A percentile compares a stretch with the other conserved stretches of the same genome.
These are phyloP conservation scores for Cercocebus atys DNA, from an alignment of 2,113 vertebrate species.

Conservation along the genomic window DNA sequence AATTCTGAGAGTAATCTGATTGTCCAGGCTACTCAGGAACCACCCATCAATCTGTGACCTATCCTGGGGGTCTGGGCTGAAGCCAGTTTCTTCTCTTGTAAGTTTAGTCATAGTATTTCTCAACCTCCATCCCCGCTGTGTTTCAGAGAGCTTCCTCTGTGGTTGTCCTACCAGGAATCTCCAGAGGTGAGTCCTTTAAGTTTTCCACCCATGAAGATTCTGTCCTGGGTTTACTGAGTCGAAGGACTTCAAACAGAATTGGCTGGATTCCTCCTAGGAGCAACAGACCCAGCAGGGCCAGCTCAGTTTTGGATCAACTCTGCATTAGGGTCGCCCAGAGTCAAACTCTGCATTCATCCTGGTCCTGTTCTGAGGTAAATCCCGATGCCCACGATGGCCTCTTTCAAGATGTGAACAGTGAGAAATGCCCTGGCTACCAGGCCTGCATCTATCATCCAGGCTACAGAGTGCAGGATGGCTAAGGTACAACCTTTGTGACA, in stretches of 20 bases:
- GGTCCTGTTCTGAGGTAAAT: neutral
- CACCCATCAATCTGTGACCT: neutral
- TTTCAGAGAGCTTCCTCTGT: neutral
- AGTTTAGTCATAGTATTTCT: neutral
- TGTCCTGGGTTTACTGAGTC: neutral
- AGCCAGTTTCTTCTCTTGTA: neutral
- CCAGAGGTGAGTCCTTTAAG: neutral
- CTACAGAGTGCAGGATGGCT: neutral
- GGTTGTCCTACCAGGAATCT: neutral
- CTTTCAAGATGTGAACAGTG: neutral
- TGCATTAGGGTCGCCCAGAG: neutral
- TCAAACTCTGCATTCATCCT: neutral
- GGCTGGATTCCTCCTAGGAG: neutral
- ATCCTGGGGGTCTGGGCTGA: neutral
- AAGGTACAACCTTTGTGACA: neutral
- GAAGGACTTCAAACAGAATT: neutral
- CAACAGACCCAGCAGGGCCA: neutral
- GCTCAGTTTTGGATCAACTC: neutral
- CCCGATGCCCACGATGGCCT: neutral
- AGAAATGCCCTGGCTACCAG: neutral
- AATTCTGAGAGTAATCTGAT: neutral
- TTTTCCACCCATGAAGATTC: neutral
- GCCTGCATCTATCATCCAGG: neutral
- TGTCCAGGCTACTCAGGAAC: neutral
- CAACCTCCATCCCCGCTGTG: neutral